Evolutionary conservation across 2,113 vertebrate genomes (phyloP).

Genomic region (Xenopus laevis): DNA sequence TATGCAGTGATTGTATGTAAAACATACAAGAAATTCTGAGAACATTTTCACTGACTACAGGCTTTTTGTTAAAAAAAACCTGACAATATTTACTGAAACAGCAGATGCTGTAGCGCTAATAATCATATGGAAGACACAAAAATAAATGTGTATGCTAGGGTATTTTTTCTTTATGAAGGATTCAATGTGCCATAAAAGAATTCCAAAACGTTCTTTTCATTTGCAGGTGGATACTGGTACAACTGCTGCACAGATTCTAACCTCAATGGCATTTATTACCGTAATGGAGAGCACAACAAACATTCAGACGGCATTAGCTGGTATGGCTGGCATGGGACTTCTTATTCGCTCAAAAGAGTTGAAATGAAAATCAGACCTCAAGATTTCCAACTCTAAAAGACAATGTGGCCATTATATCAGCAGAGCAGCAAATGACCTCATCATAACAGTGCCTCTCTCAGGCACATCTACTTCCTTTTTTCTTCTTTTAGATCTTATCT

Average conservation of each 20-base stretch:
- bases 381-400: slow-evolving; percentile 67
- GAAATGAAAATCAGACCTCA: slow-evolving; percentile 95
- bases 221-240: slow-evolving; percentile 94
- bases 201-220: no score
- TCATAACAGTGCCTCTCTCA: neutral
- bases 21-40: no score
- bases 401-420: neutral
- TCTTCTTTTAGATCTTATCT: slow-evolving; percentile 7
- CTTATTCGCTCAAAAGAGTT: slow-evolving; percentile 86
- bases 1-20: no score
- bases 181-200: no score
- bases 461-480: neutral
- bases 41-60: no score
- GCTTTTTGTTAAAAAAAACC: no score
- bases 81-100: no score
- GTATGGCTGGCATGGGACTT: slow-evolving; percentile 92
- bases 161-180: no score
- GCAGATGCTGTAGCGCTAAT: no score
- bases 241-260: slow-evolving; percentile 98
- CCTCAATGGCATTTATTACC: slow-evolving; percentile 87
- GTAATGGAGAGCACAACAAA: slow-evolving; percentile 77
- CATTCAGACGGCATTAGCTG: slow-evolving; percentile 90
- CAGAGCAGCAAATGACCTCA: slow-evolving; percentile 14
- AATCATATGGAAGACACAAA: no score
- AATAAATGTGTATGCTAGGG: no score